These are phyloP conservation scores for Stichodactyla mertensii DNA, from an alignment of 64 coral and sea anemone genomes.

Conservation along the genomic window DNA sequence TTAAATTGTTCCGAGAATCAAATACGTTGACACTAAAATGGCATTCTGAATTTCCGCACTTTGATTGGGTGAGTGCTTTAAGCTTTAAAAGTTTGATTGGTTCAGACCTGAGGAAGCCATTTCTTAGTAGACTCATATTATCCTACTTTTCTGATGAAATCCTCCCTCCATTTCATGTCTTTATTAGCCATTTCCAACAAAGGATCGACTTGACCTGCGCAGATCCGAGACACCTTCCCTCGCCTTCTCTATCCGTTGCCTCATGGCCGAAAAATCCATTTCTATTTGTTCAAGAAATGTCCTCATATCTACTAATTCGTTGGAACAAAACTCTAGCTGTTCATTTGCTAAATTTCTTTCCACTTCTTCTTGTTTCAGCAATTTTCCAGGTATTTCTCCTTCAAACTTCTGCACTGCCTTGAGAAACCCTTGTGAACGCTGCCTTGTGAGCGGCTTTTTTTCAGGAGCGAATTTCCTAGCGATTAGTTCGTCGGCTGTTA, in stretches of 20 bases:
- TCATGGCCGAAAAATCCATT: not conserved
- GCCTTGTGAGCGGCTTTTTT: not conserved
- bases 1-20: too few species aligned
- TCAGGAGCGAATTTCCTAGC: conserved; percentile 14
- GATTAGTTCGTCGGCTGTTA: conserved; percentile 22
- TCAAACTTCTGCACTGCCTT: conserved; percentile 20
- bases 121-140: too few species aligned
- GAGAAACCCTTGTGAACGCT: conserved; percentile 1
- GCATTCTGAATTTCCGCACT: too few species aligned
- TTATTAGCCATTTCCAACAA: not conserved
- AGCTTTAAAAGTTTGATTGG: too few species aligned
- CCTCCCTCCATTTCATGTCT: too few species aligned
- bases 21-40: too few species aligned
- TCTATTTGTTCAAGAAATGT: conserved; percentile 22
- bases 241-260: not conserved
- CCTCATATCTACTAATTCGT: conserved; percentile 14
- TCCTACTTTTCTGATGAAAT: too few species aligned
- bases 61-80: too few species aligned
- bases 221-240: conserved; percentile 1
- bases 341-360: conserved; percentile 1
- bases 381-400: conserved; percentile 17
- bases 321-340: conserved; percentile 11
- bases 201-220: not conserved
- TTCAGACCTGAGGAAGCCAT: too few species aligned
- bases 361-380: not conserved